A percentile compares a stretch with the other conserved stretches of the same genome.
Conservation (phyloP, 30 jellyfish, hydroid and myxozoan species). For the Sanderia malayensis region DNA sequence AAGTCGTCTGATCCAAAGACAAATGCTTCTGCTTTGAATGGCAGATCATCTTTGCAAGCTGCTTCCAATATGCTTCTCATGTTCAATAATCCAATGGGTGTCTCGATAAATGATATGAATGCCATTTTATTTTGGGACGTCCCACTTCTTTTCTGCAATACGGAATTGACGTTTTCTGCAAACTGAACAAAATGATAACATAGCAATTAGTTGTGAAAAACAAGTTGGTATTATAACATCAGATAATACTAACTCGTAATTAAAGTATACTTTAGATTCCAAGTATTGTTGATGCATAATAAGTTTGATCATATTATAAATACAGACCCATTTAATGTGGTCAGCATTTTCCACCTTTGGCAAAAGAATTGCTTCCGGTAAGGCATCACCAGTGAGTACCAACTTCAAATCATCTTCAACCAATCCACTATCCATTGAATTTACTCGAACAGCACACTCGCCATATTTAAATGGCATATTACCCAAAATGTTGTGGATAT, state of each 20-base stretch:
- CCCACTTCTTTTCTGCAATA: neutral
- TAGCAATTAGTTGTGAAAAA: too few species aligned
- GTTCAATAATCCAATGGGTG: conserved; percentile 81
- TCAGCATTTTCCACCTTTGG: conserved; percentile 80
- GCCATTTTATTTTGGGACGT: conserved; percentile 26
- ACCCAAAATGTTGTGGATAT: conserved; percentile 45
- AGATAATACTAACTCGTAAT: too few species aligned
- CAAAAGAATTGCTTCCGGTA: conserved; percentile 72
- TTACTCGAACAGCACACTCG: conserved; percentile 84
- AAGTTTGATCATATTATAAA: neutral
- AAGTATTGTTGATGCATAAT: too few species aligned
- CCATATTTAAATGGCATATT: conserved; percentile 40
- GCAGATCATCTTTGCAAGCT: conserved; percentile 26
- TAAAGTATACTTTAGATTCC: too few species aligned
- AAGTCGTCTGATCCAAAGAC: conserved; percentile 97
- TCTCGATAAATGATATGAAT: conserved; percentile 64
- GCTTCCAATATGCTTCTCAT: conserved; percentile 71
- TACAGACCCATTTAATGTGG: conserved; percentile 75
- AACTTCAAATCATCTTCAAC: conserved; percentile 68
- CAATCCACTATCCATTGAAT: conserved; percentile 81
- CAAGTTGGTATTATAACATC: too few species aligned
- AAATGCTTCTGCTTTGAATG: conserved; percentile 71
- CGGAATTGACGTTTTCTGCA: conserved; percentile 22
- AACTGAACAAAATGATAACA: conserved; percentile 29
- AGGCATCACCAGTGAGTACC: conserved; percentile 41